Conservation (phyloP, 2,888 invertebrate species). For the Andrena hattorfiana region DNA sequence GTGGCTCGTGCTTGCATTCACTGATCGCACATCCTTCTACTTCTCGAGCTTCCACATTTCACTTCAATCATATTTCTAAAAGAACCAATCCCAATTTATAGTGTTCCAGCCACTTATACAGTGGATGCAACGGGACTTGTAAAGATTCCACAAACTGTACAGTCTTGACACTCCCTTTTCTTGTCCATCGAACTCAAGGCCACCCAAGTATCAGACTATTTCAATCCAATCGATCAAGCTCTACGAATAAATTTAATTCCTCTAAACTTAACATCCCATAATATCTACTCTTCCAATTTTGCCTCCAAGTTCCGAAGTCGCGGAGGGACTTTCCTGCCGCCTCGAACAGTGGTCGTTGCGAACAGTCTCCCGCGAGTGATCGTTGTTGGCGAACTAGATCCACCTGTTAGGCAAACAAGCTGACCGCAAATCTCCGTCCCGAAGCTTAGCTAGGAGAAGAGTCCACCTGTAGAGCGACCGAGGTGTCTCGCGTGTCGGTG, state of each 20-base stretch:
- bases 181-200: no score
- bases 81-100: no score
- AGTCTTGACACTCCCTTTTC: no score
- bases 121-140: no score
- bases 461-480: constrained; percentile 69
- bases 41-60: not conserved
- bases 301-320: constrained; percentile 13
- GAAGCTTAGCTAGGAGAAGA: constrained; percentile 52
- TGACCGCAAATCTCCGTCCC: constrained; percentile 66
- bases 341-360: constrained; percentile 43
- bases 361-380: constrained; percentile 63
- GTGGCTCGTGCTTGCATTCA: not conserved
- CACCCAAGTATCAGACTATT: not conserved
- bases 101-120: no score
- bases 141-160: no score
- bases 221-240: not conserved
- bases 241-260: not conserved
- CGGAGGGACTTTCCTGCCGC: constrained; percentile 42
- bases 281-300: not conserved
- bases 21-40: not conserved
- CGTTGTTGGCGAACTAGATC: constrained; percentile 60
- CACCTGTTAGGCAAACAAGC: constrained; percentile 72
- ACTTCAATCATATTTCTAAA: no score
- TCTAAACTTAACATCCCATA: not conserved
- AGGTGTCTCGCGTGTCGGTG: constrained; percentile 59